Evolutionary conservation across 1,140 invertebrate species (phyloP).

Genomic region (Pseudomyrmex sp.): DNA sequence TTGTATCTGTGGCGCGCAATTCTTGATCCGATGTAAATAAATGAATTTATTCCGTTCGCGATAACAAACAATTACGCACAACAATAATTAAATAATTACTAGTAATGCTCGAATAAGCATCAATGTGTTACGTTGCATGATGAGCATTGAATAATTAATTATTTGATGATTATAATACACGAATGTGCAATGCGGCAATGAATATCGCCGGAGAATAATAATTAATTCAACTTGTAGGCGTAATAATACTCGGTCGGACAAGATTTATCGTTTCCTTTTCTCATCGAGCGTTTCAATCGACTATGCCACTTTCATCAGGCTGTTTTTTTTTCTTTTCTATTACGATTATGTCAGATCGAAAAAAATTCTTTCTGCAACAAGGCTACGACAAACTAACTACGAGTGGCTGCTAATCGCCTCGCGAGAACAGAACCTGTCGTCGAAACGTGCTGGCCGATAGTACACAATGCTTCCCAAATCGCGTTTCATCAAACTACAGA

Average conservation of each 20-base stretch:
- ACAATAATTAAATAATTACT: too few species aligned
- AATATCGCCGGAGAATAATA: too few species aligned
- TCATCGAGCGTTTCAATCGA: background rate
- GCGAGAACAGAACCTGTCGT: background rate
- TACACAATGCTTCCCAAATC: conserved; percentile 6
- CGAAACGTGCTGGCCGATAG: background rate
- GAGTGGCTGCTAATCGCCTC: background rate
- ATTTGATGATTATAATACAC: too few species aligned
- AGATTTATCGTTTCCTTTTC: background rate
- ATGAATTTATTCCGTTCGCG: conserved; percentile 8
- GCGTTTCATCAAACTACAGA: background rate
- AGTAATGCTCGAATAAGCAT: too few species aligned
- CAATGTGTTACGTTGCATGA: too few species aligned
- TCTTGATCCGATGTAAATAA: conserved; percentile 8
- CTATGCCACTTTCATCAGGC: background rate
- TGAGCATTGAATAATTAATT: too few species aligned
- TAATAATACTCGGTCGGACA: background rate
- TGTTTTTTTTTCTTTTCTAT: background rate
- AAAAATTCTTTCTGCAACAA: background rate
- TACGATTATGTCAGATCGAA: conserved; percentile 6
- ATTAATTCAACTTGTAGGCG: background rate
- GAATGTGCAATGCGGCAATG: too few species aligned
- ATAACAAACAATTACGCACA: background rate
- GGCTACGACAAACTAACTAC: background rate
- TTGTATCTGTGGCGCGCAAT: conserved; percentile 5